phyloP scores from a whole-genome alignment of 2,113 vertebrate species.

The Pteronura brasiliensis region DNA sequence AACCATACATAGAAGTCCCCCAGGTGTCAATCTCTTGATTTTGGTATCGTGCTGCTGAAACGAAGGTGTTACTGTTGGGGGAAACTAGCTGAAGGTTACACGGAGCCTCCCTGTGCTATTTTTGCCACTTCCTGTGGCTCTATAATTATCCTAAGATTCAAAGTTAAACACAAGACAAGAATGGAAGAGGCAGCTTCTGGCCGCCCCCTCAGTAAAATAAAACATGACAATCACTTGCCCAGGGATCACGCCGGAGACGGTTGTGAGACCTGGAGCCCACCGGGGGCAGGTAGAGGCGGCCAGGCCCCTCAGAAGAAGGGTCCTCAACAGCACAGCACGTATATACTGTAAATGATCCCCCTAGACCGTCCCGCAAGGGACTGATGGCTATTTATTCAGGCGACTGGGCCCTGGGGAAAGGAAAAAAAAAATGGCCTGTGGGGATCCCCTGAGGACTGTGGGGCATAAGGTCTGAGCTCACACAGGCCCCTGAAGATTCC shows the following conservation, averaged over 20 bases:
- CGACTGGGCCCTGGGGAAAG: neutral
- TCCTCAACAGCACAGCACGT: no score
- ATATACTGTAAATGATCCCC: rapidly evolving
- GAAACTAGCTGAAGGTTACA: neutral
- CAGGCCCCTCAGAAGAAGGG: neutral
- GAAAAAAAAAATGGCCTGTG: neutral
- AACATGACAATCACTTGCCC: neutral
- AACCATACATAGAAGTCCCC: no score
- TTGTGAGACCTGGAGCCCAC: neutral
- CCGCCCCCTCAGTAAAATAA: neutral
- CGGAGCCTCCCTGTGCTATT: neutral
- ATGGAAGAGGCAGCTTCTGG: neutral
- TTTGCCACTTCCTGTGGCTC: neutral
- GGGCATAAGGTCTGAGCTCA: neutral
- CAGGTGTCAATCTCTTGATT: neutral
- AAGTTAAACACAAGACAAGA: neutral
- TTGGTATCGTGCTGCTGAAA: neutral
- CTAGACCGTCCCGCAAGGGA: neutral
- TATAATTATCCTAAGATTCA: neutral
- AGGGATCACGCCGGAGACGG: neutral
- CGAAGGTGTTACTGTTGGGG: neutral
- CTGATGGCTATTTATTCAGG: no score
- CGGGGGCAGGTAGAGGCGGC: neutral
- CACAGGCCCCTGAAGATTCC: neutral
- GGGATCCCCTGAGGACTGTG: neutral